These are phyloP conservation scores for Indri indri DNA, from an alignment of 2,113 vertebrate species.

Conservation along the genomic window DNA sequence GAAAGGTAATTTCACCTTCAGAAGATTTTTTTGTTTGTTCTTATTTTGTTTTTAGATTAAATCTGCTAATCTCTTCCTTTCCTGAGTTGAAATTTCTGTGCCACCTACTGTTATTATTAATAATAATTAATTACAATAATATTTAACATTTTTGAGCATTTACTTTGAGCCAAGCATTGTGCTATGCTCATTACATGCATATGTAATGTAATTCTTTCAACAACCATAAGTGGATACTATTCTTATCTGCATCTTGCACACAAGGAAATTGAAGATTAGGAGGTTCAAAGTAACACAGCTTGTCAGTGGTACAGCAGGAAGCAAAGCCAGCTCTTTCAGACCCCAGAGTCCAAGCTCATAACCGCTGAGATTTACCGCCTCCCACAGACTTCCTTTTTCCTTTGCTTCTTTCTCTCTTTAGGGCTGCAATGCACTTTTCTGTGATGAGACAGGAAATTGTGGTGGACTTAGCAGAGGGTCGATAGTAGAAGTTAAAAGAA, in stretches of 20 bases:
- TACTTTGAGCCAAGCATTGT: not conserved
- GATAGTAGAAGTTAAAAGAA: not conserved
- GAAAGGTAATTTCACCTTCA: not conserved
- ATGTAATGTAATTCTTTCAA: not conserved
- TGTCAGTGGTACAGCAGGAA: not conserved
- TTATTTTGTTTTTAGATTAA: not conserved
- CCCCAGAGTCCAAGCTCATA: not conserved
- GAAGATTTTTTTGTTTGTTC: not conserved
- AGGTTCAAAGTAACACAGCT: not conserved
- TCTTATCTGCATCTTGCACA: not conserved
- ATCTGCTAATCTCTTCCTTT: not conserved
- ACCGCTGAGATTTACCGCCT: not conserved
- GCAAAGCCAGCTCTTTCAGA: not conserved
- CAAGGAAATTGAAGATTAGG: not conserved
- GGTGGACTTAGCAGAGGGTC: not conserved
- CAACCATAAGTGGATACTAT: not conserved
- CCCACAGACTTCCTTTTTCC: constrained; percentile 42
- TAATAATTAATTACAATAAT: not conserved
- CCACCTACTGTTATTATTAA: not conserved
- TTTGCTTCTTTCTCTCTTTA: constrained; percentile 25
- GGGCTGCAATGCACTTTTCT: not conserved
- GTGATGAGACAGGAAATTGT: not conserved
- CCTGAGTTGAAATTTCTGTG: not conserved
- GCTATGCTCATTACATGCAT: not conserved
- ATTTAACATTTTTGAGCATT: not conserved